Conservation (phyloP, 30 jellyfish, hydroid and myxozoan genomes). For the Turritopsis dohrnii region DNA sequence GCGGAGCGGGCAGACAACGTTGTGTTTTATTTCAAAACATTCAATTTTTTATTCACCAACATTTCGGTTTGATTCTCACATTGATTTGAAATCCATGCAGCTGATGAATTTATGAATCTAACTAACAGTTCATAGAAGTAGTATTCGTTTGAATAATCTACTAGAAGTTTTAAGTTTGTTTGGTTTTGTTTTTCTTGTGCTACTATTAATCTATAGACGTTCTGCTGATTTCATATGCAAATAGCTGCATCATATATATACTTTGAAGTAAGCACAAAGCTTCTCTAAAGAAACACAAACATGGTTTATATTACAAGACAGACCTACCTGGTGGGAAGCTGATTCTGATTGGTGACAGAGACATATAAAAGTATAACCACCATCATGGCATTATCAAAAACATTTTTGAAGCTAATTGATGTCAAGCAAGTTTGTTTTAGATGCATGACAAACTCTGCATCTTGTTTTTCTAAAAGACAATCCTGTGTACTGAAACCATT, state of each 20-base stretch:
- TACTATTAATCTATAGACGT: too few relatives aligned
- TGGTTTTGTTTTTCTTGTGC: too few relatives aligned
- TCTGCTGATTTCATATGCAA: too few relatives aligned
- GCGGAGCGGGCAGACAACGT: not conserved
- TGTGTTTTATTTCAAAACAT: not conserved
- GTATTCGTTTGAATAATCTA: not conserved
- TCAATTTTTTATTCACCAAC: not conserved
- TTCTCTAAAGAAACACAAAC: not conserved
- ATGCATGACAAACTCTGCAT: not conserved
- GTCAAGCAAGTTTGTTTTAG: constrained; percentile 10
- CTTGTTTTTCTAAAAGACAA: not conserved
- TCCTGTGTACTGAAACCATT: too few relatives aligned
- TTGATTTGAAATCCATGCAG: too few relatives aligned
- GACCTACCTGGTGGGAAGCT: not conserved
- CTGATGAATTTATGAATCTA: too few relatives aligned
- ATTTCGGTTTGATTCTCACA: too few relatives aligned
- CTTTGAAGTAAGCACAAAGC: too few relatives aligned
- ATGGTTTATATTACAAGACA: not conserved
- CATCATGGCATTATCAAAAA: constrained; percentile 11
- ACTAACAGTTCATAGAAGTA: not conserved
- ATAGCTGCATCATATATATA: too few relatives aligned
- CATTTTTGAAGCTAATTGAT: not conserved
- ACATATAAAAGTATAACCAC: not conserved
- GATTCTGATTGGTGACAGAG: too few relatives aligned
- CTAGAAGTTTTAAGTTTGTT: too few relatives aligned